Evolutionary conservation across 2,113 vertebrate species (phyloP).

Genomic region (Phyllostomus discolor): DNA sequence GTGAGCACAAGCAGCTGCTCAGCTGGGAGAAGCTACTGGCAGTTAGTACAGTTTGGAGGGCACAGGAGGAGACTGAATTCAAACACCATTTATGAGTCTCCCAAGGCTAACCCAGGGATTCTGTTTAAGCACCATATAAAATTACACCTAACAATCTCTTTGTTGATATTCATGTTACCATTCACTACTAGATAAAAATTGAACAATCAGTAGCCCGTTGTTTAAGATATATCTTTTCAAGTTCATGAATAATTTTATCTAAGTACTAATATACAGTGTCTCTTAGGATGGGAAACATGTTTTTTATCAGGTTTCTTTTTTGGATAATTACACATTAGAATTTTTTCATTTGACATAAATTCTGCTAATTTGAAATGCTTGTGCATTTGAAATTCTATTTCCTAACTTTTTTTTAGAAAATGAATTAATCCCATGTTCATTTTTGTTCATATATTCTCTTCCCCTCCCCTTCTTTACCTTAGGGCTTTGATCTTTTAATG

Average conservation of each 20-base stretch:
- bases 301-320: slow-evolving; percentile 48
- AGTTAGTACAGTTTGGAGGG: not conserved
- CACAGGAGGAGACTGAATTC: not conserved
- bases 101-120: not conserved
- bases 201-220: not conserved
- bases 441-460: slow-evolving; percentile 22
- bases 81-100: not conserved
- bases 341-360: slow-evolving; percentile 58
- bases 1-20: not conserved
- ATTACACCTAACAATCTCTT: not conserved
- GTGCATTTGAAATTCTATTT: slow-evolving; percentile 59
- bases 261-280: not conserved
- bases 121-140: not conserved
- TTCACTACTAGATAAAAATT: not conserved
- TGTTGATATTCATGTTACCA: not conserved
- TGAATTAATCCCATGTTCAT: slow-evolving; percentile 66
- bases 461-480: not conserved
- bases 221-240: not conserved
- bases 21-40: too few species aligned
- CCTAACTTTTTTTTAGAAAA: slow-evolving; percentile 55
- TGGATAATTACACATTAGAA: slow-evolving; percentile 32
- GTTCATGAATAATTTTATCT: not conserved
- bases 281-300: not conserved
- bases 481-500: slow-evolving; percentile 50
- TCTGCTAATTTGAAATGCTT: slow-evolving; percentile 64